Base-by-base conservation (phyloP, 2,888 invertebrate species). In the Leucophenga maculata region DNA sequence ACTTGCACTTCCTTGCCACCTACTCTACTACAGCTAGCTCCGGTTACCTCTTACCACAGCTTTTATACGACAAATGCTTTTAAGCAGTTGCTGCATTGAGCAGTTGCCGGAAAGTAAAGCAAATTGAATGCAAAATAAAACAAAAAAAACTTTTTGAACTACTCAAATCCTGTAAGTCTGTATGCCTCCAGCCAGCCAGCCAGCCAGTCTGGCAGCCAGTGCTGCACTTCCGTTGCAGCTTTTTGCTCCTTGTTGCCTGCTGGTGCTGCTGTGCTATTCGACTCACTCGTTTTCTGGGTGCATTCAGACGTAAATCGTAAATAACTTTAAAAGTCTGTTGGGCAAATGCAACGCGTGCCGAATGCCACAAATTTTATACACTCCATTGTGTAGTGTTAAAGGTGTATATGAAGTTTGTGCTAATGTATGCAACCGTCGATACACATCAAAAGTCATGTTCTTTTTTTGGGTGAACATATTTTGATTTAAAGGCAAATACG, bases 231-330 rank as follows among this genome's bases (percentile, higher is more conserved):
- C 59, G 44, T 3, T 46, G 44, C 44, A 16, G 20, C 6, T 59
- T 18, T 18, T 50, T n/a, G 13, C 50, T 39, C 50, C n/a, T 50
- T 18, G 50, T 50, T n/a, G 50, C 16, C 50, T 16, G 57, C 14
- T 57, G 54, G 18, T 54, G 18, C n/a, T 54, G 54, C 20, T 54
- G 54, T 54, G 22, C 55, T 55, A 18, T 60, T 60, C 60, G 13
- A 39, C 13, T 18, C 39, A 39, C 13, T 18, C 39, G 60, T 18
- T 16, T 39, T 26, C 13, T 31, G n/a, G 59, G 74, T 74, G 70
- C 74, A 68, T 65, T 75, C 68, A 73, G 60, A 71, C 70, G 74
- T 72, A 72, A 74, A 74, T 75, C 70, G 72, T 73, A 77, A 77
- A 75, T 74, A 75, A 74, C 69, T 68, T 74, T 73, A 70, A 70